These are phyloP conservation scores for Scolopax rusticola DNA, from an alignment of 2,797 vertebrate genomes.

Conservation along the genomic window DNA sequence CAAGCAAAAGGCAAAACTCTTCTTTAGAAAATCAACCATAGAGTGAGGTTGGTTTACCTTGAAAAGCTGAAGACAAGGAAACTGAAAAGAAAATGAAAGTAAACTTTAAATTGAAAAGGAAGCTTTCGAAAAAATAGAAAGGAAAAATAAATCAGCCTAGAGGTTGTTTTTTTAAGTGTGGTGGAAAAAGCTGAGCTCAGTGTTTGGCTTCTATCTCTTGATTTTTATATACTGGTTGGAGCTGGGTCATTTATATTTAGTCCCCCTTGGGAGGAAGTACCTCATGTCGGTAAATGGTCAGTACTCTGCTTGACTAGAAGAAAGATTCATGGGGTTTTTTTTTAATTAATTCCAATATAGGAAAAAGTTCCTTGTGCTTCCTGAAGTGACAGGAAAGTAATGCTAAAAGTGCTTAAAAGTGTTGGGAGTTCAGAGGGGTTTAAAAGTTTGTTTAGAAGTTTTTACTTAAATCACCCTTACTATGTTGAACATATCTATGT, in stretches of 20 bases:
- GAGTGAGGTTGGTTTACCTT: neutral
- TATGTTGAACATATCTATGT: neutral
- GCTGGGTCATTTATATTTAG: conserved; percentile 52
- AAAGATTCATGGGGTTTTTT: neutral
- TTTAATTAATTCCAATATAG: conserved; percentile 28
- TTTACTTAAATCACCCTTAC: neutral
- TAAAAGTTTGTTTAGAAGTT: neutral
- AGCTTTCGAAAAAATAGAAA: neutral
- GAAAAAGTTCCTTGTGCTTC: neutral
- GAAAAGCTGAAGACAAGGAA: neutral
- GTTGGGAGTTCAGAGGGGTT: neutral
- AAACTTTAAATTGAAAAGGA: neutral
- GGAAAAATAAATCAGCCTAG: neutral
- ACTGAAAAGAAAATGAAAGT: conserved; percentile 16
- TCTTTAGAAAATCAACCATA: neutral
- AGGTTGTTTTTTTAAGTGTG: neutral
- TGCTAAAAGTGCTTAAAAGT: neutral
- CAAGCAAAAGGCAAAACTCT: neutral
- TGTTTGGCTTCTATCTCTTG: conserved; percentile 28
- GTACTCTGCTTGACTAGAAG: neutral
- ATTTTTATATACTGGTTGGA: conserved; percentile 42
- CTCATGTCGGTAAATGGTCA: conserved; percentile 39
- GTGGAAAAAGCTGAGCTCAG: conserved; percentile 7
- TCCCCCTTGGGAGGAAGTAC: conserved; percentile 45
- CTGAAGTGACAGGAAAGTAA: neutral